Percentiles rank a stretch among this genome's conserved stretches.
Conservation (phyloP, 1,140 invertebrate species). For the Cyrtorhinus lividipennis region DNA sequence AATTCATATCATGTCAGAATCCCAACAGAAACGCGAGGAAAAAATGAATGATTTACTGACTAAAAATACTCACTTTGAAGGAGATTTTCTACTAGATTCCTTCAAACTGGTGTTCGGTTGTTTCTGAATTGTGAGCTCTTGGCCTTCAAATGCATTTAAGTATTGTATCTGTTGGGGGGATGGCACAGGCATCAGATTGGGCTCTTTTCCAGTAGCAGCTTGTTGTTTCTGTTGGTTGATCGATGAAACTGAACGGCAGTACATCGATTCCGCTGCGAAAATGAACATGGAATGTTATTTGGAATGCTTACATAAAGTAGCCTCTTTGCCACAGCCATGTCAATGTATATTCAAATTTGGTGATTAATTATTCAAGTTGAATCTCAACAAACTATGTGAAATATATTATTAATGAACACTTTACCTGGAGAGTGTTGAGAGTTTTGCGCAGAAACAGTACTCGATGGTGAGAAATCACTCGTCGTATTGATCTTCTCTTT, state of each 20-base stretch:
- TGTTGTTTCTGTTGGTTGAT: slow-evolving; percentile 60
- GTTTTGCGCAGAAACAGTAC: slow-evolving; percentile 30
- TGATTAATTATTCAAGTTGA: too few relatives aligned
- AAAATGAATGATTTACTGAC: too few relatives aligned
- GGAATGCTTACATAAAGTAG: too few relatives aligned
- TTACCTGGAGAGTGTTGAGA: slow-evolving; percentile 34
- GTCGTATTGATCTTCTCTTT: slow-evolving; percentile 29
- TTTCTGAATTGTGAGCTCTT: slow-evolving; percentile 92
- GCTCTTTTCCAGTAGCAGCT: slow-evolving; percentile 46
- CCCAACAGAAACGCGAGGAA: too few relatives aligned
- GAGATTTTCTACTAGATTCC: slow-evolving; percentile 44
- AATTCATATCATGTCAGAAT: too few relatives aligned
- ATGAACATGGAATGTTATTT: too few relatives aligned
- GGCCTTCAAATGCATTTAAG: slow-evolving; percentile 87
- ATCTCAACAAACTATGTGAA: too few relatives aligned
- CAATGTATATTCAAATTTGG: too few relatives aligned
- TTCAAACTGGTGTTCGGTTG: slow-evolving; percentile 86
- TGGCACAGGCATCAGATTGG: slow-evolving; percentile 88
- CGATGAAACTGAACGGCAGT: slow-evolving; percentile 61
- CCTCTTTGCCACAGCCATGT: too few relatives aligned
- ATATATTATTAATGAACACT: too few relatives aligned
- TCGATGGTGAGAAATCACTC: slow-evolving; percentile 28
- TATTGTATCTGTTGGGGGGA: slow-evolving; percentile 93
- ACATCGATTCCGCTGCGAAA: slow-evolving; percentile 53
- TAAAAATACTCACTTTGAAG: slow-evolving; percentile 32